Evolutionary conservation across 2,888 invertebrate species (phyloP).

Genomic region (Chrysolina haemoptera): DNA sequence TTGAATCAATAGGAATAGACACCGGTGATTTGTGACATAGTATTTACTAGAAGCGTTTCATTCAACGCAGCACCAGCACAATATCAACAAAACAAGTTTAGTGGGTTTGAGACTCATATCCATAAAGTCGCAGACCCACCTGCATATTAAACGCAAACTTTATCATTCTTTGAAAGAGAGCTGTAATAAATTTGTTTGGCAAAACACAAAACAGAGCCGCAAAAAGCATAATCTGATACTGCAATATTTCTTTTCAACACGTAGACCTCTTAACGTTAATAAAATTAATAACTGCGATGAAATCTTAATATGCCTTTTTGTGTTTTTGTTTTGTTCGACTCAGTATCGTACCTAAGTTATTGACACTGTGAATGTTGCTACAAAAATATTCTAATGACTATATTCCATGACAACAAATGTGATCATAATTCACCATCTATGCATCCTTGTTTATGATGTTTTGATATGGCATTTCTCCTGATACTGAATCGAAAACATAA

Average conservation of each 20-base stretch:
- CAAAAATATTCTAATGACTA: no score
- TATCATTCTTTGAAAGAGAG: constrained; percentile 45
- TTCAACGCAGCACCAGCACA: constrained; percentile 36
- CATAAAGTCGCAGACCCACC: constrained; percentile 28
- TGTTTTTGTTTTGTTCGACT: constrained; percentile 30
- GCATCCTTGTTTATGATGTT: no score
- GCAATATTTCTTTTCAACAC: constrained; percentile 54
- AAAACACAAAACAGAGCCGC: constrained; percentile 48
- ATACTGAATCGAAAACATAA: no score
- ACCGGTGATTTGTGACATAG: constrained; percentile 37
- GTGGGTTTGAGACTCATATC: constrained; percentile 31
- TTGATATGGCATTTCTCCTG: no score
- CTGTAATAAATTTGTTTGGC: constrained; percentile 47
- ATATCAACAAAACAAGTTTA: constrained; percentile 39
- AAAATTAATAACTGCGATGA: constrained; percentile 54
- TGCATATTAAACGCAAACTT: constrained; percentile 37
- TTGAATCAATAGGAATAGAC: constrained; percentile 37
- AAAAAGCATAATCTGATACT: constrained; percentile 55
- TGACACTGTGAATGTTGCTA: no score
- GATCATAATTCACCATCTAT: no score
- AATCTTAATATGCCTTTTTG: constrained; percentile 48
- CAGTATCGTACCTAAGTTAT: no score
- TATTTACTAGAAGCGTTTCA: constrained; percentile 43
- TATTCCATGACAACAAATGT: no score
- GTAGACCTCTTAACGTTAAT: constrained; percentile 49